Percentiles rank a stretch among this genome's conserved stretches.
These are phyloP conservation scores for Phoxinus phoxinus DNA, from an alignment of 2,113 vertebrate species.

Conservation along the genomic window DNA sequence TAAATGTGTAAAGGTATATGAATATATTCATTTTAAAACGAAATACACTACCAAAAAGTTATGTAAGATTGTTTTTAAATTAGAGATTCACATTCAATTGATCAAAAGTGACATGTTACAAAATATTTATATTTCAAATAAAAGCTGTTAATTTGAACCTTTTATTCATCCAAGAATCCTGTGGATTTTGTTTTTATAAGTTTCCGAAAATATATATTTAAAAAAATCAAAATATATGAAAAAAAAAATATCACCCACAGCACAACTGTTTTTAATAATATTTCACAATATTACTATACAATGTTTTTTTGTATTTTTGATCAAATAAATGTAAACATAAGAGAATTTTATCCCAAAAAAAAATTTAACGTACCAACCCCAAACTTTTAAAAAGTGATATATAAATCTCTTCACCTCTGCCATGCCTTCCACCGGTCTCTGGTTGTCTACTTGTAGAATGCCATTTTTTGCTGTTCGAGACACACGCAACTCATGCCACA, in stretches of 20 bases:
- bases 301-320: neutral
- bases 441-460: conserved; percentile 90
- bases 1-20: neutral
- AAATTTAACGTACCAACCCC: neutral
- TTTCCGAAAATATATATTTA: too few species aligned
- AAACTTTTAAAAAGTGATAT: neutral
- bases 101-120: too few species aligned
- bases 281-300: neutral
- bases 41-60: neutral
- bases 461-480: conserved; percentile 93
- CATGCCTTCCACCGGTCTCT: conserved; percentile 85
- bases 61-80: neutral
- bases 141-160: too few species aligned
- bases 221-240: too few species aligned
- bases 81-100: too few species aligned
- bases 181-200: too few species aligned
- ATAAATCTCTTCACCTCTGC: conserved; percentile 81
- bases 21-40: too few species aligned
- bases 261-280: neutral
- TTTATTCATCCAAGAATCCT: too few species aligned
- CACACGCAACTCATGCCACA: conserved; percentile 89
- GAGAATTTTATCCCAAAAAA: neutral
- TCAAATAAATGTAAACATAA: neutral
- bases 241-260: too few species aligned
- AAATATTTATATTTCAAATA: too few species aligned